Evolutionary conservation across 2,888 invertebrate genomes (phyloP), one percentile per base, ranked within the genome.

Genomic region (Drymonia ruficornis): DNA sequence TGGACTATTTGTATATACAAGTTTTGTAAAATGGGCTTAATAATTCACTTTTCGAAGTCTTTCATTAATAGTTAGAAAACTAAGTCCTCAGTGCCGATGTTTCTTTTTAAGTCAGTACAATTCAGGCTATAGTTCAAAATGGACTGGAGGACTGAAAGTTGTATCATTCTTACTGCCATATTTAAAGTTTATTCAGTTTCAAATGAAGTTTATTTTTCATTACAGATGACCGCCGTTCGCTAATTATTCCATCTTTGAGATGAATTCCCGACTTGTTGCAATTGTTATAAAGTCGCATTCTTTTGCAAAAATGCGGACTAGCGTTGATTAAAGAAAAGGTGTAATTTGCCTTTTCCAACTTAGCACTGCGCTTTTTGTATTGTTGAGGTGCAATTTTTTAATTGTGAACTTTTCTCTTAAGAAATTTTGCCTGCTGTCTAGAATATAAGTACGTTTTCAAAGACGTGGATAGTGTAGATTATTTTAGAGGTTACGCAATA

Each of bases 211-310:
- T 63, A 65, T 69, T 74, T 74, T 72, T 61, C 62, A 65, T 65
- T 61, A 49, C 57, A 56, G 57, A 54, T 68, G 63, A 72, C 70
- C 65, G 59, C 63, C 63, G 62, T 58, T 23, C 9, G 70, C 55
- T 67, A 70, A 69, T 70, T 69, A 62, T 64, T 67, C 68, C 65
- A 63, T 68, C 67, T 63, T 49, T 60, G 65, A 65, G 69, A 58
- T 56, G 49, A 65, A 73, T 64, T 59, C 63, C 61, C 59, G 52
- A 63, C 59, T 59, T 54, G 59, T 61, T 53, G 52, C 64, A 53
- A 70, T 68, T 70, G 62, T 65, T 63, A 45, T 49, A 50, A 71
- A 67, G 65, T 62, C 63, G 68, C 61, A 61, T 64, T 66, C 55
- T 52, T 51, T 31, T n/a, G 59, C 46, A 55, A 61, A 66, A 65